Evolutionary conservation across 1,140 invertebrate species (phyloP).

Genomic region (Drosophila melanica): DNA sequence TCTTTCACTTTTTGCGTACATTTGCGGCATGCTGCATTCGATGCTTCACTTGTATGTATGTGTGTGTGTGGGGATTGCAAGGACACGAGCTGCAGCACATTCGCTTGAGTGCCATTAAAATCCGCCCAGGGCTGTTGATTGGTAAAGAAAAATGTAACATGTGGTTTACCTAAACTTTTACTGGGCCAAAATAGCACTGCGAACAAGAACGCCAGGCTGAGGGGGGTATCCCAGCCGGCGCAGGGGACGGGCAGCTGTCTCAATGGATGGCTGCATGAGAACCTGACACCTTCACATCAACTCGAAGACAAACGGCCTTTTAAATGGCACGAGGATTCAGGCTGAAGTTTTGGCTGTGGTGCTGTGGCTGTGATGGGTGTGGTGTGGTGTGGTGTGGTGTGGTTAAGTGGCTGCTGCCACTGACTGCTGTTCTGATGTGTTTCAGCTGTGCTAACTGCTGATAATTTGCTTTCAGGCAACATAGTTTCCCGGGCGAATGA

Average conservation of each 20-base stretch:
- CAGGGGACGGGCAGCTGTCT: conserved; percentile 18
- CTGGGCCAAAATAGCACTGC: conserved; percentile 15
- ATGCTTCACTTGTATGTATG: neutral
- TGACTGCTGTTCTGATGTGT: neutral
- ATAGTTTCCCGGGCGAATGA: neutral
- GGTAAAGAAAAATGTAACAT: conserved; percentile 51
- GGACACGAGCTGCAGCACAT: conserved; percentile 43
- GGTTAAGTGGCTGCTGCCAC: conserved; percentile 36
- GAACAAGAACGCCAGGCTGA: neutral
- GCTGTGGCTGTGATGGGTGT: neutral
- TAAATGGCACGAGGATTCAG: conserved; percentile 27
- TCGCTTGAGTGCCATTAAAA: conserved; percentile 47
- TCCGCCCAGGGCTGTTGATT: conserved; percentile 52
- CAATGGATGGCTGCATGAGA: conserved; percentile 26
- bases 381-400: neutral
- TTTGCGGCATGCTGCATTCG: conserved; percentile 7
- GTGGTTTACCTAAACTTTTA: conserved; percentile 52
- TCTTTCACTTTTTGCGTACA: conserved; percentile 24
- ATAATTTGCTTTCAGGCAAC: conserved; percentile 17
- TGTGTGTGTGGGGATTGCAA: conserved; percentile 24
- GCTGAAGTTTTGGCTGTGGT: neutral
- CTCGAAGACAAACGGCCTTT: conserved; percentile 40
- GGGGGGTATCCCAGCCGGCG: neutral
- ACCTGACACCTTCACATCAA: conserved; percentile 42
- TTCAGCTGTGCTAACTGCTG: conserved; percentile 36